Base-by-base conservation (phyloP, 2,888 invertebrate species). In the Drosophila engyochracea region DNA sequence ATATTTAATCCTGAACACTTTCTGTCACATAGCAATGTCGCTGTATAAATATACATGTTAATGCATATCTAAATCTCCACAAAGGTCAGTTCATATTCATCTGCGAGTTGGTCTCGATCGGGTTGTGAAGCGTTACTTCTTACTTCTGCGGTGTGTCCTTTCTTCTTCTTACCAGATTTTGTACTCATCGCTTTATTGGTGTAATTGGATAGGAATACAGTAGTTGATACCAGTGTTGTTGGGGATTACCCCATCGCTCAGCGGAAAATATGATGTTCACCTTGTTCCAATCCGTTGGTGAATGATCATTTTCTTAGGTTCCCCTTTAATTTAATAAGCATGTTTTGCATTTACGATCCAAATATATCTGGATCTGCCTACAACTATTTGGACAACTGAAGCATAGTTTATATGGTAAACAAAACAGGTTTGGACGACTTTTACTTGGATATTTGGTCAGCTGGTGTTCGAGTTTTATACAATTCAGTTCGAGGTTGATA, bases 201-300 rank as follows among this genome's bases (percentile, higher is more conserved):
- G 7, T 7, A 7, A 22, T 22, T 22, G 7, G 14, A 47, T 47
- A 6, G 22, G 14, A 4, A 1, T 22, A 22, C 1, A 47, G 44
- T 10, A 41, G n/a, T 41, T 41, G 41, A 10, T 41, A 10, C 41
- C 4, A 41, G 3, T 6, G 6, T 44, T 44, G 6, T 22, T 14
- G 6, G 22, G 44, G 1, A 22, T 14, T 1, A 7, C 22, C 3
- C 6, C 22, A 4, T 22, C 6, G 52, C 9, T 31, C n/a, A 7
- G 22, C 47, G 71, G 77, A 25, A 77, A 6, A 22, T 51, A 25
- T 44, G 10, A 49, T n/a, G 31, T 59, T 60, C 78, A 77, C 66
- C 47, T 63, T 70, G 3, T 0, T 16, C 3, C 25, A 44, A 19
- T 47, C 30, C 35, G 37, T 71, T 54, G 47, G 5, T 14, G 35